Conservation (phyloP, 2,113 vertebrate species). For the Psittacara wagleri region DNA sequence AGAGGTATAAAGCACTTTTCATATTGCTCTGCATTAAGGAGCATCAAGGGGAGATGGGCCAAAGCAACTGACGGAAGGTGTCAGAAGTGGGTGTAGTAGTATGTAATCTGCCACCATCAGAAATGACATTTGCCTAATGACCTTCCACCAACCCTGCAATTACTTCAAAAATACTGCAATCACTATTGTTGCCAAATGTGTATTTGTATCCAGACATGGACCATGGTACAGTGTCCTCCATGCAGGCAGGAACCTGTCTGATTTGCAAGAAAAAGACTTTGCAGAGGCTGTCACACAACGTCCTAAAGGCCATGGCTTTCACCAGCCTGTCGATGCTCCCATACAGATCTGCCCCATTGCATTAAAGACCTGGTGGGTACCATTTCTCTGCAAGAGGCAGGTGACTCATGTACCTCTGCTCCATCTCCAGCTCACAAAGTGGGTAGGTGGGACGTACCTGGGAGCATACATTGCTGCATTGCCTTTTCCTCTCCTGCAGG, state of each 20-base stretch:
- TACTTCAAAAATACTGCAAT: not conserved
- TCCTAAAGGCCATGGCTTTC: not conserved
- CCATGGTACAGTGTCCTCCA: rapidly evolving
- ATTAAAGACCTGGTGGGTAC: not conserved
- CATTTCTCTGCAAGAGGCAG: not conserved
- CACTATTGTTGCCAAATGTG: rapidly evolving
- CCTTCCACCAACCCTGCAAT: not conserved
- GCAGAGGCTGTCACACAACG: not conserved
- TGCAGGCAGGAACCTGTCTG: not conserved
- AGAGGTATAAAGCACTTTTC: not conserved
- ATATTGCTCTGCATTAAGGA: not conserved
- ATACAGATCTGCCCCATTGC: not conserved
- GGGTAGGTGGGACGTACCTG: rapidly evolving
- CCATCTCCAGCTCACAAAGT: not conserved
- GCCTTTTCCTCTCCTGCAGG: not conserved
- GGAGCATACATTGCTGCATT: rapidly evolving
- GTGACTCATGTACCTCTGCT: not conserved
- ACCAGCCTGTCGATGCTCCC: not conserved
- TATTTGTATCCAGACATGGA: not conserved
- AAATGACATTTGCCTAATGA: not conserved
- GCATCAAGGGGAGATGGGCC: not conserved
- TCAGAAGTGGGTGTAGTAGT: not conserved
- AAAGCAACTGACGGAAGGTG: not conserved
- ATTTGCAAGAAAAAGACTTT: not conserved
- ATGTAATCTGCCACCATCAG: rapidly evolving